These are phyloP conservation scores for Campoletis sonorensis DNA, from an alignment of 1,140 invertebrate species.

Conservation along the genomic window DNA sequence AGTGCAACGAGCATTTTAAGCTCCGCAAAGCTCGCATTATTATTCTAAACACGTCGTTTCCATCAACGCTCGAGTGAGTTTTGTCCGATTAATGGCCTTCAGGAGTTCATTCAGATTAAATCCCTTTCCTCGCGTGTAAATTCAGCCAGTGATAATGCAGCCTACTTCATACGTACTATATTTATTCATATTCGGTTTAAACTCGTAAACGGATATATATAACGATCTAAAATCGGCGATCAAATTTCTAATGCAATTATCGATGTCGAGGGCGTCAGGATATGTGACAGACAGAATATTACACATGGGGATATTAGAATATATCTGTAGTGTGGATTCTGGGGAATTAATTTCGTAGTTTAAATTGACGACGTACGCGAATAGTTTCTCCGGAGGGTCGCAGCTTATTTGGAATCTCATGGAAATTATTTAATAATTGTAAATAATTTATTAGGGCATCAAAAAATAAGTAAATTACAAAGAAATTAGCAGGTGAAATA, in stretches of 20 bases:
- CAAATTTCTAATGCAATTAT: slow-evolving; percentile 40
- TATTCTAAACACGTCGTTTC: slow-evolving; percentile 53
- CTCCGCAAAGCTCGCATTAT: slow-evolving; percentile 50
- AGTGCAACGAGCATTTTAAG: not conserved
- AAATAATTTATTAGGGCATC: too few species aligned
- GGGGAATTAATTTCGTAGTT: slow-evolving; percentile 43
- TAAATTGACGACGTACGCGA: slow-evolving; percentile 4
- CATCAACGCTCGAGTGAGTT: slow-evolving; percentile 49
- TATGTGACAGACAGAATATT: slow-evolving; percentile 9
- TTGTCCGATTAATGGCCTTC: slow-evolving; percentile 27
- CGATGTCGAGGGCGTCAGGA: not conserved
- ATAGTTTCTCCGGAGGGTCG: too few species aligned
- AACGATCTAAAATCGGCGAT: slow-evolving; percentile 18
- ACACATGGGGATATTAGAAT: too few species aligned
- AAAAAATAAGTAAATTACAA: too few species aligned
- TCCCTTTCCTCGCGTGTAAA: slow-evolving; percentile 31
- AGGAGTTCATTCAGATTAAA: slow-evolving; percentile 56
- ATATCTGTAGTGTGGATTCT: not conserved
- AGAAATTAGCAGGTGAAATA: too few species aligned
- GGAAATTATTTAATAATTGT: too few species aligned
- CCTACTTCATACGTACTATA: not conserved
- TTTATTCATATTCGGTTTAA: not conserved
- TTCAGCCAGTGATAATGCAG: not conserved
- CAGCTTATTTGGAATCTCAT: too few species aligned
- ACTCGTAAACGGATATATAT: not conserved